Evolutionary conservation across 2,113 vertebrate genomes (phyloP), one percentile per base, ranked within the genome.

Genomic region (Excalfactoria chinensis): DNA sequence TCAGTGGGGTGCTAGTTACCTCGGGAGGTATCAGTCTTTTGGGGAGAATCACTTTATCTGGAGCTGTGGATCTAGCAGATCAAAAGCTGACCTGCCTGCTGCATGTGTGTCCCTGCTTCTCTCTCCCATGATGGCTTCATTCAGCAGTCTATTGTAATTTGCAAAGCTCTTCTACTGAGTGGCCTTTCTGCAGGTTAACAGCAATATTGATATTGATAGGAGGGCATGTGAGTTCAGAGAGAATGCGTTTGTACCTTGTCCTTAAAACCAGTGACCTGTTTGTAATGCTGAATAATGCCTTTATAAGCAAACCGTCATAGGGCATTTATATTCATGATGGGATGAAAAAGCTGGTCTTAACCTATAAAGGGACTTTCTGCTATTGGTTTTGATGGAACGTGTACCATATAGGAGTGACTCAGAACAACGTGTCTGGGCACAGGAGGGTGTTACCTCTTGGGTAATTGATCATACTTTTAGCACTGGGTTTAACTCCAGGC

Each of bases 391-490:
- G 68, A 60, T 23, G 79, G 46, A 49, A 69, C n/a, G 84, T 66
- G 20, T 59, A 40, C 60, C 34, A 20, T 76, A 20, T 68, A 86
- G 80, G 75, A 44, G 41, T 97, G 97, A 96, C 75, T 97, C 95
- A 26, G 34, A 58, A 30, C 49, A 80, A 43, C 93, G 21, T 0
- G 89, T 82, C 88, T 85, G 43, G 55, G 59, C 94, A 72, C 1
- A 22, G 73, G 14, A 86, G 94, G 89, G 93, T 91, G 89, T 95
- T 94, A 80, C 93, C 87, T 95, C 60, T 90, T 91, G 60, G 89
- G 83, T 92, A 95, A 90, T 60, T 86, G 62, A 75, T 89, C 53
- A 87, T 92, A 72, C 93, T 91, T 95, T 88, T 95, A 93, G 83
- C 77, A 78, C 67, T 6, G 3, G 72, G 51, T 73, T 92, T 97